Base-by-base conservation (phyloP, 2,797 vertebrate species). In the Acanthurus tractus region DNA sequence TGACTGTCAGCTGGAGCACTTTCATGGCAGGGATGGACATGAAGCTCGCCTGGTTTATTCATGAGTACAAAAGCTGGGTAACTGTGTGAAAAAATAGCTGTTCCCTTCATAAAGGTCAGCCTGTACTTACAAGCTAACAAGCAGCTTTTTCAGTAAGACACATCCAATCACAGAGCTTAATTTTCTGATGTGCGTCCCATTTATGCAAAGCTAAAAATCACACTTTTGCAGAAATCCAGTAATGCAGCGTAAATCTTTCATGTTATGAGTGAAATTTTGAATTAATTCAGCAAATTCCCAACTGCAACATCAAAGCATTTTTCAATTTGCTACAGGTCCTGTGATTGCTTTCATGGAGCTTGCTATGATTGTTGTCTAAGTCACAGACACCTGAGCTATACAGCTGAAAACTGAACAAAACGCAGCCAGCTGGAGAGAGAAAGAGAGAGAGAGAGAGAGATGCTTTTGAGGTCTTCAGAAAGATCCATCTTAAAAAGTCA, bases 1-100 rank as follows among this genome's bases (percentile, higher is more conserved):
- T 13, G 63, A 57, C 38, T 13, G 65, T 42, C 50, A 70, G 61
- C 3, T 53, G 45, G 53, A 59, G 61, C 71, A 40, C 34, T 34
- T 76, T 48, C 63, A 74, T 0, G 0, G 18, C 49, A 46, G 13
- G 20, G 50, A 25, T 17, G 12, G 38, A 65, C 50, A 40, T n/a
- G 11, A 64, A 73, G 70, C 22, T 53, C 12, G 8, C 11, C 50
- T 14, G 17, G 55, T 11, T 14, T 59, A 74, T 46, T 77, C 18
- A 15, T 1, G 3, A 50, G 29, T 2, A 17, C 38, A 17, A 57
- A 59, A 55, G 22, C 52, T 10, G 34, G 40, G 4, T 3, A 8
- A 64, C n/a, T 63, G n/a, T 18, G 14, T 54, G 42, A 13, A 7
- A 49, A 66, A 66, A 25, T 1, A 42, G 18, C 18, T 6, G 17